Evolutionary conservation across 2,888 invertebrate genomes (phyloP), one percentile per base, ranked within the genome.

Genomic region (Drosophila affinis): DNA sequence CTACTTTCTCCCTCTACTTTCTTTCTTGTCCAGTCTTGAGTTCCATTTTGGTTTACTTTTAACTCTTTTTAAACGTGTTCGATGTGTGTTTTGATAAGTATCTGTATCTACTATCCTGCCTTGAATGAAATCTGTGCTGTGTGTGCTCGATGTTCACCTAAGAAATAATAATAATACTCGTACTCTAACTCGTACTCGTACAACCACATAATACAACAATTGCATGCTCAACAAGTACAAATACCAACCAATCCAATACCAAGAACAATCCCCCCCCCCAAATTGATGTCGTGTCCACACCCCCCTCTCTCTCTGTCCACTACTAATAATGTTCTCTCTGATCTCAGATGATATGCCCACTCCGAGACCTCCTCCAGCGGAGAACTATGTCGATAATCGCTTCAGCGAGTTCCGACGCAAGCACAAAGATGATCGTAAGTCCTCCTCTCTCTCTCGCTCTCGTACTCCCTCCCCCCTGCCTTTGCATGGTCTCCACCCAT

Each of bases 381-480:
- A 91, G 78, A 89, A 84, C 72, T 91, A 91, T 82, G 79, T 90
- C 72, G 92, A 91, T 81, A 92, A 87, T 84, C 91, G 92, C 76
- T 90, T 88, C 75, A 91, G 91, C 81, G 92, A 92, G 77, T 94
- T 94, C 92, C 93, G 94, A 86, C 93, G 94, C 90, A 94, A 94
- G 92, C 94, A 94, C 91, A 94, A 93, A 91, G 93, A 93, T 88
- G 94, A 94, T 92, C 94, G 94, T 94, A 94, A 94, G 94, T 94
- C 39, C n/a, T 68, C 70, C 70, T 34, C 45, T 48, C 27, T 57
- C 46, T 17, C 17, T 47, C 24, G 5, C 59, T 59, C 62, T 48
- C 48, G 47, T 24, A 47, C 47, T 17, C 12, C 54, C 46, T 6
- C 49, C 27, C 17, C 54, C 46, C 47, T 44, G 67, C 67, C 45